Percentiles rank a stretch among this genome's conserved stretches.
Evolutionary conservation across 2,113 vertebrate species (phyloP).

Genomic region (Dipodomys ordii): DNA sequence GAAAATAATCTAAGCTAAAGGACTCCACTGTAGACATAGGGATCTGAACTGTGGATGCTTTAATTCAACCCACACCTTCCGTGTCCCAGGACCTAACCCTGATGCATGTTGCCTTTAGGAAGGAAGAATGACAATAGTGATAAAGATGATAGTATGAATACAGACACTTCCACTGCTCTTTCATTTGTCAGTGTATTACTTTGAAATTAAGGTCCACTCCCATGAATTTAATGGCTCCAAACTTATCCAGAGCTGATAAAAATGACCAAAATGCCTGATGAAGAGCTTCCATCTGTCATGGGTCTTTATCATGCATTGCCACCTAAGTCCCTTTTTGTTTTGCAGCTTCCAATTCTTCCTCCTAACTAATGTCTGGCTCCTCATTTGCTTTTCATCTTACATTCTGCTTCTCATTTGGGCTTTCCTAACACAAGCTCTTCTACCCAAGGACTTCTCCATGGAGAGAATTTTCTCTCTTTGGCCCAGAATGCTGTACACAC

Average conservation of each 20-base stretch:
- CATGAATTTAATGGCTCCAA: background rate
- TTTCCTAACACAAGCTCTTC: background rate
- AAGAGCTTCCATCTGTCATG: background rate
- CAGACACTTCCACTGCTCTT: background rate
- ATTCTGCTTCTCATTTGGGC: background rate
- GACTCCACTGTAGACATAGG: background rate
- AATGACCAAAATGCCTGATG: background rate
- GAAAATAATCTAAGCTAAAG: conserved; percentile 22
- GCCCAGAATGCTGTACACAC: background rate
- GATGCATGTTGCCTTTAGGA: background rate
- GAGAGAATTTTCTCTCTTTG: background rate
- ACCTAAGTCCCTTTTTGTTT: background rate
- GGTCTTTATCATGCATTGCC: background rate
- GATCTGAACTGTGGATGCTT: background rate
- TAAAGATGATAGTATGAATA: background rate
- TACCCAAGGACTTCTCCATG: too few relatives aligned
- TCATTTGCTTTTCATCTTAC: background rate
- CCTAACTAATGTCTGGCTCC: background rate
- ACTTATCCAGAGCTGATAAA: background rate
- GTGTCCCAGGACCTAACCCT: fast-evolving
- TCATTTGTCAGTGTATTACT: background rate
- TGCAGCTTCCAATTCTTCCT: background rate
- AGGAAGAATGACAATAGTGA: background rate
- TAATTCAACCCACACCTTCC: background rate
- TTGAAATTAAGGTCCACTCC: background rate